A percentile compares a stretch with the other conserved stretches of the same genome.
phyloP scores from a whole-genome alignment of 1,140 invertebrate genomes.

The Bombyx mandarina region DNA sequence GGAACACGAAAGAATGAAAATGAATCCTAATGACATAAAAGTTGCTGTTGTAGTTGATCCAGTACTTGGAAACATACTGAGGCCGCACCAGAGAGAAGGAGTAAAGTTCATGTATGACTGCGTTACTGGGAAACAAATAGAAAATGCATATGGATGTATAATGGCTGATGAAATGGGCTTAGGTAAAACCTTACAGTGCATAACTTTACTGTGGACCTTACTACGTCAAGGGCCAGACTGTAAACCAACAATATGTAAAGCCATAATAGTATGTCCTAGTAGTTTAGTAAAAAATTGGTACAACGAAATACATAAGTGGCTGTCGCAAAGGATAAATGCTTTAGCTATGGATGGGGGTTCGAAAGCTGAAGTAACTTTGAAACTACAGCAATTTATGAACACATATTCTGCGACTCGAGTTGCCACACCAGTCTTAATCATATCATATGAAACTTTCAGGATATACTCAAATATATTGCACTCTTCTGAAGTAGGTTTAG shows the following conservation, averaged over 20 bases:
- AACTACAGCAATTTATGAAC: constrained; percentile 83
- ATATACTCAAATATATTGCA: constrained; percentile 92
- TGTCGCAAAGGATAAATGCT: constrained; percentile 85
- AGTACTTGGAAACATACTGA: constrained; percentile 87
- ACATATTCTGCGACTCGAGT: constrained; percentile 76
- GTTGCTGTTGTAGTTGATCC: constrained; percentile 98
- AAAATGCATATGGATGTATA: constrained; percentile 92
- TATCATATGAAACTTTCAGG: constrained; percentile 99
- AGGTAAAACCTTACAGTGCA: constrained; percentile 98
- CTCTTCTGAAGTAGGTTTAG: constrained; percentile 92
- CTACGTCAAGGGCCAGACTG: constrained; percentile 87
- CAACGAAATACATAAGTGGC: constrained; percentile 98
- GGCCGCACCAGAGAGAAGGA: constrained; percentile 99
- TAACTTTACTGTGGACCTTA: constrained; percentile 96
- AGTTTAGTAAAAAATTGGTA: constrained; percentile 99
- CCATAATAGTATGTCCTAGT: constrained; percentile 95
- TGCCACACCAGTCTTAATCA: constrained; percentile 93
- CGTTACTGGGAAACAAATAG: constrained; percentile 93
- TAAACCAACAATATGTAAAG: constrained; percentile 91
- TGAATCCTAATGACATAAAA: constrained; percentile 72
- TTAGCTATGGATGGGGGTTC: constrained; percentile 93
- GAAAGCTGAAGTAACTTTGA: constrained; percentile 89
- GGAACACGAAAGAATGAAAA: constrained; percentile 88
- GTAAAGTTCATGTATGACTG: constrained; percentile 99
- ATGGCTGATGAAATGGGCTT: constrained; percentile 99